phyloP scores from a whole-genome alignment of 1,140 invertebrate species.

The Cotesia chilonis region DNA sequence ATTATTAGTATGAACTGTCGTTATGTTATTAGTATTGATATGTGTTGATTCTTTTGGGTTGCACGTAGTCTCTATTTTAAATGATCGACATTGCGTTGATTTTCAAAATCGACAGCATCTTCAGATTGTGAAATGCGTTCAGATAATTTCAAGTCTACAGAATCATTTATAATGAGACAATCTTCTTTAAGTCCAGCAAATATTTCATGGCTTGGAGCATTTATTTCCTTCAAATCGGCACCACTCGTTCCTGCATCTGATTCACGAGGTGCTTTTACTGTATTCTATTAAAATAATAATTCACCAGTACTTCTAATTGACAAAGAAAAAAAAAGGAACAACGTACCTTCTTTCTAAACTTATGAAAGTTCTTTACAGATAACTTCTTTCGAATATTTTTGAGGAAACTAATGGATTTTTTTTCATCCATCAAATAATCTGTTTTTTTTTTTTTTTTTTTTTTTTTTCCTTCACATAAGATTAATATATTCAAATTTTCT shows the following conservation, averaged over 20 bases:
- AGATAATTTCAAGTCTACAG: too few species aligned
- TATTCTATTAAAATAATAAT: neutral
- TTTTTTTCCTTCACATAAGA: neutral
- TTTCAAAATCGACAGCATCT: too few species aligned
- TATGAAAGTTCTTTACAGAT: constrained; percentile 28
- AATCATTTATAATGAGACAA: too few species aligned
- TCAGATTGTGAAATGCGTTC: too few species aligned
- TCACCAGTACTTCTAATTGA: neutral
- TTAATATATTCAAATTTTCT: neutral
- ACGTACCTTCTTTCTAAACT: constrained; percentile 27
- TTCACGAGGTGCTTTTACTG: neutral
- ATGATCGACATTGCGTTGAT: too few species aligned
- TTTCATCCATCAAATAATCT: constrained; percentile 8
- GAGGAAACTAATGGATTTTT: constrained; percentile 28
- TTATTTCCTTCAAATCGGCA: too few species aligned
- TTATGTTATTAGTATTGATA: neutral
- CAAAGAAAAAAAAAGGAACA: neutral
- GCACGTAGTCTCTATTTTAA: too few species aligned
- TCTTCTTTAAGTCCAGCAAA: too few species aligned
- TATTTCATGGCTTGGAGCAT: too few species aligned
- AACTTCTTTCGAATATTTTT: constrained; percentile 34
- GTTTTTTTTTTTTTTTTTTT: constrained; percentile 1
- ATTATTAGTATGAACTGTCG: neutral
- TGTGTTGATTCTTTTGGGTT: too few species aligned
- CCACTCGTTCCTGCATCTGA: too few species aligned